A percentile compares a stretch with the other conserved stretches of the same genome.
Evolutionary conservation across 2,113 vertebrate genomes (phyloP).

Genomic region (Phaetusa simplex): DNA sequence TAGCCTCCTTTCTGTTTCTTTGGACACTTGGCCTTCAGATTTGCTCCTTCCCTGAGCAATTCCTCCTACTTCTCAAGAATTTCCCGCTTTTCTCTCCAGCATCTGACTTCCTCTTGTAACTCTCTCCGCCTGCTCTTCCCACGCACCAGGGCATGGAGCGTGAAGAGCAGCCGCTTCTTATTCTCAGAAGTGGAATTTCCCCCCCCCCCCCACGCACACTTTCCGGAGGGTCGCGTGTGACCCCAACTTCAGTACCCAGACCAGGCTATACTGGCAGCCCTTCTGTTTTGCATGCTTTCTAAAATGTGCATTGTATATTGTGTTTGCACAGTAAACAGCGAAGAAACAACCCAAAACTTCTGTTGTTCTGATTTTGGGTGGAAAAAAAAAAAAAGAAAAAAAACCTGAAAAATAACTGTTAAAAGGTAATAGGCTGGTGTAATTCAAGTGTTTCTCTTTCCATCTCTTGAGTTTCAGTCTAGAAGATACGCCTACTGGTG

Average conservation of each 20-base stretch:
- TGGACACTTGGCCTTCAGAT: not conserved
- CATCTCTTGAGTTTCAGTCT: not conserved
- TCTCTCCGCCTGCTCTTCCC: not conserved
- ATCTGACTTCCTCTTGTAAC: not conserved
- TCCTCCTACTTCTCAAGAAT: not conserved
- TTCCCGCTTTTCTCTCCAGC: not conserved
- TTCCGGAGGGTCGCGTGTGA: not conserved
- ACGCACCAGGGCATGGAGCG: rapidly evolving
- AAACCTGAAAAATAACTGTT: not conserved
- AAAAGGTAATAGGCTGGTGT: not conserved
- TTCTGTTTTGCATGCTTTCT: not conserved
- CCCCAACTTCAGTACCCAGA: not conserved
- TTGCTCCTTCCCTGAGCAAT: not conserved
- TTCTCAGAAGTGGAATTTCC: not conserved
- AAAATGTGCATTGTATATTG: not conserved
- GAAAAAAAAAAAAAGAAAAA: not conserved
- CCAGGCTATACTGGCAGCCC: not conserved
- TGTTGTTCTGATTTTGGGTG: not conserved
- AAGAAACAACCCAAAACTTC: not conserved
- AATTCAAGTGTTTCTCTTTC: not conserved
- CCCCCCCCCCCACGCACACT: rapidly evolving
- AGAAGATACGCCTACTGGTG: not conserved
- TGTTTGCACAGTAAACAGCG: not conserved
- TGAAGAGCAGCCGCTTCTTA: not conserved
- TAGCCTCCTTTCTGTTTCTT: not conserved